Percentiles rank a stretch among this genome's conserved stretches.
phyloP scores from a whole-genome alignment of 2,113 vertebrate genomes.

The Miniopterus natalensis region DNA sequence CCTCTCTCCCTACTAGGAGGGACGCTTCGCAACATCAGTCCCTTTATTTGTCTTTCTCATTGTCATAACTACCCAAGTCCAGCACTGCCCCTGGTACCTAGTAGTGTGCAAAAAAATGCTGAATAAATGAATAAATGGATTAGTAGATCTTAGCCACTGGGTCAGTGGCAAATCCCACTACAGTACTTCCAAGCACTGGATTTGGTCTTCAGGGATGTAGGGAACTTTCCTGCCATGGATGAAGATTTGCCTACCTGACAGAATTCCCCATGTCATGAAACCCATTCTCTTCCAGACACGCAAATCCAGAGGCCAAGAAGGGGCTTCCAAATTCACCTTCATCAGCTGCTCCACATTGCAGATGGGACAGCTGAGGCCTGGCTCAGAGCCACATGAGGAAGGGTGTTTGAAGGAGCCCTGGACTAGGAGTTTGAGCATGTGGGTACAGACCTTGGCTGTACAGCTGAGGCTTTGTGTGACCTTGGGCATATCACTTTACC shows the following conservation, averaged over 20 bases:
- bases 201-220: not conserved
- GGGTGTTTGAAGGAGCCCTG: too few relatives aligned
- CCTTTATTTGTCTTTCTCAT: not conserved
- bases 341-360: not conserved
- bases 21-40: accelerated
- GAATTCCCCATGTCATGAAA: not conserved
- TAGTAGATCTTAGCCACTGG: not conserved
- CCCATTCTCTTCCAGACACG: not conserved
- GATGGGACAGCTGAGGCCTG: not conserved
- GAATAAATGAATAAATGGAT: not conserved
- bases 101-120: not conserved
- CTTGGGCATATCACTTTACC: not conserved
- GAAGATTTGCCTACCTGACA: not conserved
- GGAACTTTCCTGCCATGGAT: not conserved
- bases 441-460: not conserved
- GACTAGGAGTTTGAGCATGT: not conserved
- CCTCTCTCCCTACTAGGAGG: not conserved
- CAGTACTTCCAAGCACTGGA: not conserved
- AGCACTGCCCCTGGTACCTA: not conserved
- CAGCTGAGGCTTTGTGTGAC: not conserved
- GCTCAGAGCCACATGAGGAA: not conserved
- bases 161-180: not conserved
- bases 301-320: not conserved
- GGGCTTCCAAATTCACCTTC: not conserved
- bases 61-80: not conserved